Evolutionary conservation across 2,797 vertebrate species (phyloP), one percentile per base, ranked within the genome.

Genomic region (Scleropages formosus): DNA sequence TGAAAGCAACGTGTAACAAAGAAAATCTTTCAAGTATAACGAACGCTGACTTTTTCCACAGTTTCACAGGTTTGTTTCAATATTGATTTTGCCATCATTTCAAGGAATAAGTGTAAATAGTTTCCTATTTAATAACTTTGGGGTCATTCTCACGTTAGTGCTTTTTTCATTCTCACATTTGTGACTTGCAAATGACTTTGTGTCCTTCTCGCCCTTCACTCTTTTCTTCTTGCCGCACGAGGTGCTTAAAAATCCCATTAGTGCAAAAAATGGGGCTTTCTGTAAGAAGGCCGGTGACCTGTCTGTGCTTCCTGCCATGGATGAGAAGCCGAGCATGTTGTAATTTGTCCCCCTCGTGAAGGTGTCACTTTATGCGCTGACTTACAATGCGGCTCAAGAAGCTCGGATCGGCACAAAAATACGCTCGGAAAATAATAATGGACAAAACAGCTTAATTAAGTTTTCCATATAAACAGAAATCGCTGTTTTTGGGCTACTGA

Each of bases 61-160:
- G 84, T 82, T 75, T 56, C 84, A 88, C 84, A 85, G 87, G 83
- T 82, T 87, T 86, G 61, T 27, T 78, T 80, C 78, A 78, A 56
- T 82, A 84, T 86, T 87, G 83, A 79, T 82, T 86, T 85, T 75
- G 51, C 78, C 75, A 81, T 72, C 66, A 18, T 83, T 87, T 88
- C 87, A 82, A 85, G 79, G 85, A 87, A 81, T 79, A 78, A 80
- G 84, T 83, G 84, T 79, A 85, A 91, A 90, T 89, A 86, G 85
- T 85, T 85, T 84, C 79, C 83, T 74, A 82, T 77, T 82, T 87
- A 88, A 87, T 46, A 80, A 85, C 72, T 61, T 84, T 81, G 83
- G 82, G 75, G 84, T 86, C 85, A 84, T 89, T 88, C 82, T 76
- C 89, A 89, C 88, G 69, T 87, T 89, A 91, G 88, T 88, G 82